phyloP scores from a whole-genome alignment of 2,113 vertebrate genomes.

The Nanorana parkeri region DNA sequence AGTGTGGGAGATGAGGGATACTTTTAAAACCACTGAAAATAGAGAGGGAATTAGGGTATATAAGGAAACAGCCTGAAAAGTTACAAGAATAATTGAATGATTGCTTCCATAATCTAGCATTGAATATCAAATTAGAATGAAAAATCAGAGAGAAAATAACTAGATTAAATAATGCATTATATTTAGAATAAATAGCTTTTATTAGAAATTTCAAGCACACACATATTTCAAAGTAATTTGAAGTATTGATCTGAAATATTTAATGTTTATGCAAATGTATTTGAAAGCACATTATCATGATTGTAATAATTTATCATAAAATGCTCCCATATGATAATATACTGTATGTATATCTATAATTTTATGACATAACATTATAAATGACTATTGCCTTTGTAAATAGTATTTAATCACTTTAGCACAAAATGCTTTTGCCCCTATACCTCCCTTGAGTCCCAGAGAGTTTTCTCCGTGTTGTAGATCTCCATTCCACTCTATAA shows the following conservation, averaged over 20 bases:
- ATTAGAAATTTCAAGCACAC: conserved; percentile 58
- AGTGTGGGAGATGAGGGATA: conserved; percentile 69
- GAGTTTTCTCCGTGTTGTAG: too few relatives aligned
- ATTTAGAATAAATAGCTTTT: conserved; percentile 61
- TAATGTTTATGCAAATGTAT: conserved; percentile 49
- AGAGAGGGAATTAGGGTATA: conserved; percentile 81
- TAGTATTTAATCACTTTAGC: too few relatives aligned
- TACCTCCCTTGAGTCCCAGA: too few relatives aligned
- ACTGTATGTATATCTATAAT: too few relatives aligned
- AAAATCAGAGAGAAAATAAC: conserved; percentile 66
- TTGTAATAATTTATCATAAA: too few relatives aligned
- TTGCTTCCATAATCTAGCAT: conserved; percentile 83
- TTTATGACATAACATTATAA: too few relatives aligned
- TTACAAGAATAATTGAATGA: conserved; percentile 84
- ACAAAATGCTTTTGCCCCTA: too few relatives aligned
- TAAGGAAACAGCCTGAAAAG: conserved; percentile 81
- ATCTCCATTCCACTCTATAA: too few relatives aligned
- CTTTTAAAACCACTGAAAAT: conserved; percentile 66
- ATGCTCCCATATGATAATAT: not conserved
- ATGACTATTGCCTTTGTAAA: too few relatives aligned
- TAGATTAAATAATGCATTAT: conserved; percentile 68
- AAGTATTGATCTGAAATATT: conserved; percentile 1
- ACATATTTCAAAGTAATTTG: conserved; percentile 46
- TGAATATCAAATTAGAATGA: conserved; percentile 74
- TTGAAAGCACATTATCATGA: too few relatives aligned